Conservation (phyloP, 2,888 invertebrate species). For the Aproaerema taeniolella region DNA sequence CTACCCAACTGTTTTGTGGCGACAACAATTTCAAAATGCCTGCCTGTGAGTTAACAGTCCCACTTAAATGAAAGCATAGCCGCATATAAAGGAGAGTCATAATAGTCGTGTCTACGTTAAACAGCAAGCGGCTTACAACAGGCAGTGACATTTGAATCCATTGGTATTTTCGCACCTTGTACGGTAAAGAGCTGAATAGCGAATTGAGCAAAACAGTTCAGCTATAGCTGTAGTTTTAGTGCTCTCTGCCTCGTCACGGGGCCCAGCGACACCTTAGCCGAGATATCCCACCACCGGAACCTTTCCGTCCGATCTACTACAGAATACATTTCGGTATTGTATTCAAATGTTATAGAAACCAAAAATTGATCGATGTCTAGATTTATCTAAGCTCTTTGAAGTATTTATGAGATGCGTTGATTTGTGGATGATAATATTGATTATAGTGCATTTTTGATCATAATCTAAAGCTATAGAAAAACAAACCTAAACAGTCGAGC, state of each 20-base stretch:
- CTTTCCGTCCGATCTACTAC: slow-evolving; percentile 29
- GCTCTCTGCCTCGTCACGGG: slow-evolving; percentile 18
- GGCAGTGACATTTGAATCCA: slow-evolving; percentile 17
- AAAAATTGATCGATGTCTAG: neutral
- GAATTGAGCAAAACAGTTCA: slow-evolving; percentile 50
- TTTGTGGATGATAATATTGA: too few relatives aligned
- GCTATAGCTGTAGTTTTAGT: slow-evolving; percentile 44
- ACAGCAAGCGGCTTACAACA: neutral
- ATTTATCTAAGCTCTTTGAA: too few relatives aligned
- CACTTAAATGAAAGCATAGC: slow-evolving; percentile 7
- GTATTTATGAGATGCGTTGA: too few relatives aligned
- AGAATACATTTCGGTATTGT: slow-evolving; percentile 11
- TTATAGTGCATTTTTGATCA: too few relatives aligned
- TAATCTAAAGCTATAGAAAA: too few relatives aligned
- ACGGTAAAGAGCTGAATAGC: slow-evolving; percentile 42
- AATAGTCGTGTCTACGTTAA: too few relatives aligned
- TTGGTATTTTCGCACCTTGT: slow-evolving; percentile 26
- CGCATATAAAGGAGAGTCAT: too few relatives aligned
- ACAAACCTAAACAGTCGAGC: too few relatives aligned
- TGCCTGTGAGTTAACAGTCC: too few relatives aligned
- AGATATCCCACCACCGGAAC: slow-evolving; percentile 53
- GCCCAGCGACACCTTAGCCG: slow-evolving; percentile 36
- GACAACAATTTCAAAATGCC: slow-evolving; percentile 35
- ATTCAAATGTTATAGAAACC: slow-evolving; percentile 18
- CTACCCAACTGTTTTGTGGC: slow-evolving; percentile 37